Evolutionary conservation across 2,888 invertebrate genomes (phyloP).

Genomic region (Drosophila neotestacea): DNA sequence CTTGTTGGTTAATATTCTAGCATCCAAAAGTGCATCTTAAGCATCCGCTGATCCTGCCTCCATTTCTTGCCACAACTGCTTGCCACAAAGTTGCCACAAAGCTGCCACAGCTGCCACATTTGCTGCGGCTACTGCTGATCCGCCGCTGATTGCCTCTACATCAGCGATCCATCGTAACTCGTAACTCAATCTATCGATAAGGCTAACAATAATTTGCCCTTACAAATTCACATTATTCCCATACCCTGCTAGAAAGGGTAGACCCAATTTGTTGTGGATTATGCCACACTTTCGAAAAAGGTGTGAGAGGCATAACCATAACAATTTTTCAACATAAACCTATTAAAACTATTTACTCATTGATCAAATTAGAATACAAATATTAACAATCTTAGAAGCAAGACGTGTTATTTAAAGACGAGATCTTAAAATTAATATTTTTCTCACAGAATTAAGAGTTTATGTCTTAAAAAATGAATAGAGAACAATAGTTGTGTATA

Average conservation of each 20-base stretch:
- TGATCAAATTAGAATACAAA: too few relatives aligned
- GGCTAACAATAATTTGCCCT: constrained; percentile 52
- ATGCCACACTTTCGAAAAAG: not conserved
- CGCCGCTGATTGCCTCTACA: constrained; percentile 62
- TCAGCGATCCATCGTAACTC: constrained; percentile 52
- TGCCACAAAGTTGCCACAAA: constrained; percentile 15
- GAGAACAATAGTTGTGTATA: too few relatives aligned
- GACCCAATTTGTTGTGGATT: not conserved
- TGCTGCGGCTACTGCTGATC: constrained; percentile 31
- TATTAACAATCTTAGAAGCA: too few relatives aligned
- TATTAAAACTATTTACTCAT: too few relatives aligned
- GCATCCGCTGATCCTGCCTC: constrained; percentile 36
- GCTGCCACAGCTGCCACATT: constrained; percentile 11
- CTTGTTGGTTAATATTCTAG: constrained; percentile 59
- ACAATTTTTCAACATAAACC: too few relatives aligned
- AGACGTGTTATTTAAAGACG: too few relatives aligned
- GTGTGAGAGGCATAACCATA: too few relatives aligned
- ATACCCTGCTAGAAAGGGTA: not conserved
- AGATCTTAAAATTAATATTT: too few relatives aligned
- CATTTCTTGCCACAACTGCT: constrained; percentile 4
- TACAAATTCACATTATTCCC: constrained; percentile 33
- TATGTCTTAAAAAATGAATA: too few relatives aligned
- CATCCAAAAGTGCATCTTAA: constrained; percentile 58
- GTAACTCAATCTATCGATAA: constrained; percentile 47
- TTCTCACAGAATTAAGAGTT: too few relatives aligned